phyloP scores from a whole-genome alignment of 2,113 vertebrate species.

The Oreochromis niloticus region DNA sequence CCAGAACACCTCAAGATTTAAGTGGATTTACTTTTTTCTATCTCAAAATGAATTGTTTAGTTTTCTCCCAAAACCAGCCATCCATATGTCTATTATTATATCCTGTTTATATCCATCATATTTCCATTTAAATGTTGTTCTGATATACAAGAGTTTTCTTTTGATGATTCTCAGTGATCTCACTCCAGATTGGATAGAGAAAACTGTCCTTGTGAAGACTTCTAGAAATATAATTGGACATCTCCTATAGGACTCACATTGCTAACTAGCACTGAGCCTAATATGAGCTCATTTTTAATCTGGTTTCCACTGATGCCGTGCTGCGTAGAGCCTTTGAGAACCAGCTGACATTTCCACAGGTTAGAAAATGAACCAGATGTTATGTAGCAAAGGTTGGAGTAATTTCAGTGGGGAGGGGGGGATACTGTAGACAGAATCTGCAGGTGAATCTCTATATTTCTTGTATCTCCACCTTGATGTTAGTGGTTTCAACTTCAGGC shows the following conservation, averaged over 20 bases:
- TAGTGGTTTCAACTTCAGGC: not conserved
- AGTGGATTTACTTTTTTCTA: not conserved
- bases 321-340: not conserved
- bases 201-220: accelerated
- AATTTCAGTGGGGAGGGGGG: not conserved
- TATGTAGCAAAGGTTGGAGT: not conserved
- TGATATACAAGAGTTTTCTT: not conserved
- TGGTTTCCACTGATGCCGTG: not conserved
- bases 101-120: not conserved
- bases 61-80: not conserved
- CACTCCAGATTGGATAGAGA: not conserved
- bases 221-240: not conserved
- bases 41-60: not conserved
- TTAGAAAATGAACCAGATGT: not conserved
- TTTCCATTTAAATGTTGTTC: accelerated
- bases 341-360: not conserved
- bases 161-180: accelerated
- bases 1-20: accelerated
- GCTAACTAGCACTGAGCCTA: not conserved
- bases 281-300: not conserved
- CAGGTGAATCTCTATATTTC: not conserved
- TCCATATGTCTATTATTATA: not conserved
- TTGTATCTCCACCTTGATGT: not conserved
- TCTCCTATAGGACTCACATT: accelerated
- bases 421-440: not conserved